Evolutionary conservation across 2,888 invertebrate species (phyloP), one percentile per base, ranked within the genome.

Genomic region (Netelia melanura): DNA sequence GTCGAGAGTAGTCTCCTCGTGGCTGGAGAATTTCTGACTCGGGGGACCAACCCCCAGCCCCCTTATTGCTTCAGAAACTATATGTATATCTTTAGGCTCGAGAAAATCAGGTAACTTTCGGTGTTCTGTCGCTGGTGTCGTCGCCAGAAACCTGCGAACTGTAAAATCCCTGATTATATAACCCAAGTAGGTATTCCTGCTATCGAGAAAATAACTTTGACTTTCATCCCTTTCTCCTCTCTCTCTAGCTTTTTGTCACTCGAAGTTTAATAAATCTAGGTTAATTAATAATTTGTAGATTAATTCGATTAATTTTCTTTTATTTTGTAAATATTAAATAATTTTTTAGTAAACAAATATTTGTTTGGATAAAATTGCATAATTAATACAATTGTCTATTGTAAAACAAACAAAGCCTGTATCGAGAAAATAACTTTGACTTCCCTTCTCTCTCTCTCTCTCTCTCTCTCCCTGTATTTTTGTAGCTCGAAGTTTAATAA

Each of bases 11-110:
- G 78, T 81, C 84, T 64, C 84, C 56, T 48, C 54, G 72, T 54
- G 72, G n/a, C 52, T 43, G 72, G 71, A 43, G 67, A 76, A 80
- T 82, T 80, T 79, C 82, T 71, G 76, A 75, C 56, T 38, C 68
- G 30, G 43, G 54, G 30, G 61, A 72, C 56, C 82, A 74, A 74
- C 71, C 83, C 75, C 75, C 78, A 74, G 74, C 84, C 76, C 8
- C 43, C 58, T 30, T 21, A 61, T 70, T 30, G 14, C 11, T 23
- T 23, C 43, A 52, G 52, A 67, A 9, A 52, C 43, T 62, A 62
- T 58, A 58, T 58, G 23, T 58, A n/a, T 62, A 65, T 21, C 9
- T 44, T 43, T 56, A n/a, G 25, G 56, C 38, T 43, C 56, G 3
- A 25, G 76, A 44, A 30, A 61, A 38, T 54, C 62, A 52, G 21